These are phyloP conservation scores for Slavum lentiscoides DNA, from an alignment of 2,888 invertebrate species.

Conservation along the genomic window DNA sequence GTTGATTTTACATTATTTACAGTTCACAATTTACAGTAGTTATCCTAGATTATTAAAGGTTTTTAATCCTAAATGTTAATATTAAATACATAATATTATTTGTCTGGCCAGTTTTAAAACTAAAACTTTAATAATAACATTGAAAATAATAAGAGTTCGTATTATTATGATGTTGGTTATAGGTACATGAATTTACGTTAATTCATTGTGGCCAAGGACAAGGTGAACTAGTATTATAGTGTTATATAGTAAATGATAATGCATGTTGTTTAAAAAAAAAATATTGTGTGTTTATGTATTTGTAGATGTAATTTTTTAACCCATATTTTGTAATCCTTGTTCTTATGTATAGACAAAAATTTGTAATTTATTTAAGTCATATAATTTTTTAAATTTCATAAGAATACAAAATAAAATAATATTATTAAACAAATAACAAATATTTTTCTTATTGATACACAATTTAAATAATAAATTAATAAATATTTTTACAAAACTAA, in stretches of 20 bases:
- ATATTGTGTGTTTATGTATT: neutral
- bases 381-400: too few species aligned
- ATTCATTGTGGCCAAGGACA: conserved; percentile 42
- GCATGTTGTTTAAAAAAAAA: neutral
- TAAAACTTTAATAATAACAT: conserved; percentile 26
- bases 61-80: neutral
- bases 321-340: neutral
- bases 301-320: conserved; percentile 1
- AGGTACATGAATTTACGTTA: conserved; percentile 27
- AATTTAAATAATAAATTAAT: neutral
- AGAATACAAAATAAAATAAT: too few species aligned
- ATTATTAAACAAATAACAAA: too few species aligned
- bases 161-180: conserved; percentile 21
- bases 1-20: neutral
- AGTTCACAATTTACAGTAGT: neutral
- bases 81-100: conserved; percentile 1
- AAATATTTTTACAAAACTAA: neutral
- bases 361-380: neutral
- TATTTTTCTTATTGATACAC: too few species aligned
- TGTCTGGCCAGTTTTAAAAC: neutral
- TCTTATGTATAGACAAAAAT: neutral
- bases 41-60: neutral
- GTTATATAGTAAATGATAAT: conserved; percentile 9
- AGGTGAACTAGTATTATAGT: conserved; percentile 43
- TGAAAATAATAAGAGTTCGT: conserved; percentile 30